A percentile compares a stretch with the other conserved stretches of the same genome.
These are phyloP conservation scores for Hydrochoerus hydrochaeris DNA, from an alignment of 2,113 vertebrate genomes.

Conservation along the genomic window DNA sequence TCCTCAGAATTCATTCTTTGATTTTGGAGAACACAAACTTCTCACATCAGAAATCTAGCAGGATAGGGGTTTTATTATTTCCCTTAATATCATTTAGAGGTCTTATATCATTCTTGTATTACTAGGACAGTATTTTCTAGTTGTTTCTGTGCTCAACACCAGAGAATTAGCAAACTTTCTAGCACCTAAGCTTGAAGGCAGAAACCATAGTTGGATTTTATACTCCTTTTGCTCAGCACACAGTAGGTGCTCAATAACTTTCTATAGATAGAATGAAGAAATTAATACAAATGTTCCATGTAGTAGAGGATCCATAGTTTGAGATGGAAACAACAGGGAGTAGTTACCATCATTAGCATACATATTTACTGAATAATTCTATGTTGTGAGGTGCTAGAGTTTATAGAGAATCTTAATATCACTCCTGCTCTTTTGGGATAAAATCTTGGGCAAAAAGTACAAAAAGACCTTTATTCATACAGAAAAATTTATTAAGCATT, in stretches of 20 bases:
- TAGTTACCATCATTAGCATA: not conserved
- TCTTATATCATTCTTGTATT: not conserved
- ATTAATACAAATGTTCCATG: not conserved
- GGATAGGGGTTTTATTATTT: not conserved
- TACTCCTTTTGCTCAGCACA: not conserved
- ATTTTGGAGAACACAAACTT: not conserved
- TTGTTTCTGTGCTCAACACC: not conserved
- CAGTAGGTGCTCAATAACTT: not conserved
- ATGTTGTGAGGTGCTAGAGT: not conserved
- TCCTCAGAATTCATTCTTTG: not conserved
- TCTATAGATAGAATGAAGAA: not conserved
- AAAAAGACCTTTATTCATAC: not conserved
- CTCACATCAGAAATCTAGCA: not conserved
- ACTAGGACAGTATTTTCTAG: slow-evolving; percentile 8
- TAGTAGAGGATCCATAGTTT: not conserved
- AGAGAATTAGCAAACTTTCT: slow-evolving; percentile 34
- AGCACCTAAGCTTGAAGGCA: not conserved
- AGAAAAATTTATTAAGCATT: not conserved
- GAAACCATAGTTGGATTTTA: not conserved
- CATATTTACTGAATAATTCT: slow-evolving; percentile 39
- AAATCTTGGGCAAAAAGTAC: not conserved
- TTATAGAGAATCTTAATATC: not conserved
- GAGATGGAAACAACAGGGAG: not conserved
- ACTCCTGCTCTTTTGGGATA: not conserved
- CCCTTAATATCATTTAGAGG: not conserved